Evolutionary conservation across 2,797 vertebrate species (phyloP).

Genomic region (Rallus crepitans): DNA sequence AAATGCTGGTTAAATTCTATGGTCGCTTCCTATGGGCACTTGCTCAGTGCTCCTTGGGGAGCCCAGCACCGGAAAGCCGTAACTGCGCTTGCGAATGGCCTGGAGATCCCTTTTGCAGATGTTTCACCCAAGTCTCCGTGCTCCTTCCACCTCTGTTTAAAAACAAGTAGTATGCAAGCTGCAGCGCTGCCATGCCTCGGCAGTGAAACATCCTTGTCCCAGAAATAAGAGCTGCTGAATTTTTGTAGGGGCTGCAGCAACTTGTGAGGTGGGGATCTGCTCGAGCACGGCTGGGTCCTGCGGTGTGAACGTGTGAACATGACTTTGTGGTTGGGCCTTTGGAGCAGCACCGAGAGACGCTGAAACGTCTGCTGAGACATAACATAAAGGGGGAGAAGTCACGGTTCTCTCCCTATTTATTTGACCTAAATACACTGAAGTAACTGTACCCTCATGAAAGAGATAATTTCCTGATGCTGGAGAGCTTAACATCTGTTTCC

Average conservation of each 20-base stretch:
- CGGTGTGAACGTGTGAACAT: accelerated
- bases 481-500: conserved; percentile 77
- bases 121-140: neutral
- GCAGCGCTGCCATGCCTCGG: neutral
- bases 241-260: neutral
- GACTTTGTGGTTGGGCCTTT: neutral
- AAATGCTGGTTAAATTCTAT: neutral
- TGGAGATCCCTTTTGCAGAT: conserved; percentile 66
- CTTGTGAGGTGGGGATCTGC: neutral
- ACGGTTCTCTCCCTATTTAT: conserved; percentile 10
- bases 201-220: accelerated
- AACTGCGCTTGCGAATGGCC: neutral
- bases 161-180: neutral
- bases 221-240: accelerated
- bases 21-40: neutral
- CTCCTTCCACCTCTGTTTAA: neutral
- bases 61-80: neutral
- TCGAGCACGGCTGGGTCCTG: neutral
- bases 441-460: conserved; percentile 58
- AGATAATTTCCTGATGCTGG: conserved; percentile 65
- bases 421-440: conserved; percentile 58
- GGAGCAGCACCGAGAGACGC: neutral
- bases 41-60: neutral
- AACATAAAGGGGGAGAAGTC: conserved; percentile 3
- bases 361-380: neutral